Conservation (phyloP, 2,888 invertebrate genomes). For the Lacanobia oleracea region DNA sequence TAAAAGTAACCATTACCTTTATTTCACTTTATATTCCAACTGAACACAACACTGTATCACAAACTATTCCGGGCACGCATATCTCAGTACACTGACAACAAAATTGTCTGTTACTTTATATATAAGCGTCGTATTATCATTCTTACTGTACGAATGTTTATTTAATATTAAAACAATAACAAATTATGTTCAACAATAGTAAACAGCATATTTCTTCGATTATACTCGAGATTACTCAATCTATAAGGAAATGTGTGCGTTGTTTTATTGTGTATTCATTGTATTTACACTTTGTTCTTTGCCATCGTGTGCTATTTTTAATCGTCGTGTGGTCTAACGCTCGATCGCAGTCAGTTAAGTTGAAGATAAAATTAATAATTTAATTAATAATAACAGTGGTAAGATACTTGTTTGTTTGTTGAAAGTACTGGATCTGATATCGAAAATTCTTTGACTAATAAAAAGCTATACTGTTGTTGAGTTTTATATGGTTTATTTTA, state of each 20-base stretch:
- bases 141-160: constrained; percentile 29
- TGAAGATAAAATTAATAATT: background rate
- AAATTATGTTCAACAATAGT: constrained; percentile 42
- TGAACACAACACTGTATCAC: background rate
- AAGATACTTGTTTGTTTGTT: background rate
- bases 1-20: constrained; percentile 23
- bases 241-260: constrained; percentile 22
- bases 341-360: background rate
- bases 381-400: background rate
- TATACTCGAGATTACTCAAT: constrained; percentile 43
- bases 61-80: constrained; percentile 25
- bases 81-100: constrained; percentile 29
- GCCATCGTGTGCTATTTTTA: background rate
- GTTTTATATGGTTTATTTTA: background rate
- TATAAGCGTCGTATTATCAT: constrained; percentile 45
- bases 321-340: background rate
- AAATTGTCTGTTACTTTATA: constrained; percentile 31
- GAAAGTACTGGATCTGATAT: background rate
- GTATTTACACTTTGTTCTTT: background rate
- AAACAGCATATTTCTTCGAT: constrained; percentile 60
- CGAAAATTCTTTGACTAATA: background rate
- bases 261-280: background rate
- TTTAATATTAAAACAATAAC: constrained; percentile 57
- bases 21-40: constrained; percentile 21
- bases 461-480: background rate